Base-by-base conservation (phyloP, 2,888 invertebrate species). In the Nasonovia ribisnigri region DNA sequence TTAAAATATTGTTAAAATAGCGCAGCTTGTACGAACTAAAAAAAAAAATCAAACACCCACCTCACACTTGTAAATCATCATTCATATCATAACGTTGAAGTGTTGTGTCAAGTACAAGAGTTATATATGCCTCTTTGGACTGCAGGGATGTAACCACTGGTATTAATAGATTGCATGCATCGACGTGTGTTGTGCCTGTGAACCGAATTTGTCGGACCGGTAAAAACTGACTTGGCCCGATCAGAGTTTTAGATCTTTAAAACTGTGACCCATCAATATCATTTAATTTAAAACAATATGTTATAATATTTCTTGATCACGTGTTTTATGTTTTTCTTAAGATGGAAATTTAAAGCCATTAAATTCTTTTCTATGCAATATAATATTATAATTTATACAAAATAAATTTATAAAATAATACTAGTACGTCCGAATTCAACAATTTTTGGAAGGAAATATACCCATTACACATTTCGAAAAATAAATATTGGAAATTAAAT, bases 391-490 rank as follows among this genome's bases (percentile, higher is more conserved):
- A 8, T 60, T 2, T 29, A n/a, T n/a, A 60, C 11, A n/a, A 13
- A 60, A n/a, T 3, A 13, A n/a, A n/a, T 60, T 60, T n/a, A 3
- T 60, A 13, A 54, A 54, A 54, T 60, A 29, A n/a, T n/a, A n/a
- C 13, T 60, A 60, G 8, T n/a, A 29, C 13, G 60, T 11, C 1
- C 4, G 0, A n/a, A 60, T 60, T 60, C 3, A 11, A 13, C 11
- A 13, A n/a, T 60, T 60, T n/a, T 26, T 60, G 1, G 3, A 60
- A 6, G 13, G 13, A 60, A 60, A 60, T 60, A 60, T 60, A 60
- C 13, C 13, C 5, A 54, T 11, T n/a, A 0, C 0, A n/a, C n/a
- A 60, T 0, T n/a, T 60, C 0, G 4, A 60, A n/a, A 13, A 10
- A 60, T 13, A n/a, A n/a, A n/a, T 3, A n/a, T n/a, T n/a, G 29